Evolutionary conservation across 2,113 vertebrate genomes (phyloP), one percentile per base, ranked within the genome.

Genomic region (Vanacampus margaritifer): DNA sequence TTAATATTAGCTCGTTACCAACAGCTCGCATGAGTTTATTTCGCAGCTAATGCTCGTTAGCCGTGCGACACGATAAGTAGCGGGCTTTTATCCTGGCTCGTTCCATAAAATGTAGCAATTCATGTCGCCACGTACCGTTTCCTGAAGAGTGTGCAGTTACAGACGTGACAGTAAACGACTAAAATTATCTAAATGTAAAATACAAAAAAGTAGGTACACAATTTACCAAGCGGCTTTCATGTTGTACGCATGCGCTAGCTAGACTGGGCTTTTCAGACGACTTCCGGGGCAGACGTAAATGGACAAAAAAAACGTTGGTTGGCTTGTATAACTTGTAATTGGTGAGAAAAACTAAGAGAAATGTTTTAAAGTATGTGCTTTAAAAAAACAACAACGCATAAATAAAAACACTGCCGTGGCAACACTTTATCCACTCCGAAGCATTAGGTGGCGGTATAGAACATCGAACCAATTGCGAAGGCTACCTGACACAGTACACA

Each of bases 261-360:
- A 79, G 43, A 72, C 1, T 12, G 45, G n/a, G 21, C 35, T 2
- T 43, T 6, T 17, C 62, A 3, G 4, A 72, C 53, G 24, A 68
- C 74, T 86, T 89, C 88, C 88, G 88, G 86, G 11, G 11, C 80
- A 84, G 14, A 73, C 82, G 74, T 72, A 13, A 84, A 56, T 65
- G 73, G 68, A 81, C 61, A 41, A 67, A 46, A 46, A 19, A 46
- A 46, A 6, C 23, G n/a, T 28, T 26, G 24, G 21, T 54, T 54
- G 12, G 23, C 11, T 54, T 23, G 26, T 3, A 24, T 26, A 6
- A 5, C 12, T 54, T 28, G 2, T 17, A 26, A 54, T 54, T 14
- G 14, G 26, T 19, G 26, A 17, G 1, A 28, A 56, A 28, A 57
- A 10, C 2, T n/a, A 23, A 51, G 7, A 23, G 1, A 23, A 10